A percentile compares a stretch with the other conserved stretches of the same genome.
These are phyloP conservation scores for Drosophila pectinifera DNA, from an alignment of 1,140 invertebrate genomes.

Conservation along the genomic window DNA sequence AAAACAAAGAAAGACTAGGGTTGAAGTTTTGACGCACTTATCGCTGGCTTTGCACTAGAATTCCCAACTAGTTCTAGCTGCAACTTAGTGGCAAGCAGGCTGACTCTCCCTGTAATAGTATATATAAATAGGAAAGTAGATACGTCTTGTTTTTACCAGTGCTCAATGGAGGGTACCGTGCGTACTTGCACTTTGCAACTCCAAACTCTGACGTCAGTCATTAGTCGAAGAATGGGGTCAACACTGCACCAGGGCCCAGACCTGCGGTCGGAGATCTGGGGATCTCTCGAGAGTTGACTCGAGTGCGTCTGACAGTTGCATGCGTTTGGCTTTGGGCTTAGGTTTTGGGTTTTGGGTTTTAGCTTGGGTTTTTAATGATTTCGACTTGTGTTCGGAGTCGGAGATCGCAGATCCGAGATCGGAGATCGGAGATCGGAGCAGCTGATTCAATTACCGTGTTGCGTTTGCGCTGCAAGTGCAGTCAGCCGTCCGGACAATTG, in stretches of 20 bases:
- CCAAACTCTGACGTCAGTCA: slow-evolving; percentile 32
- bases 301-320: slow-evolving; percentile 39
- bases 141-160: slow-evolving; percentile 1
- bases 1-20: no score
- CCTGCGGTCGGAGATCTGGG: background rate
- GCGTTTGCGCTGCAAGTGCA: slow-evolving; percentile 30
- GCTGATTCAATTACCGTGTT: slow-evolving; percentile 44
- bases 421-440: slow-evolving; percentile 19
- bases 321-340: slow-evolving; percentile 31
- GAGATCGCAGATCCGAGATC: slow-evolving; percentile 13
- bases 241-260: slow-evolving; percentile 42
- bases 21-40: no score
- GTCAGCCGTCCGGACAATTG: slow-evolving; percentile 48
- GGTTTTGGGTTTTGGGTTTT: background rate
- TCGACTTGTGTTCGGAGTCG: slow-evolving; percentile 10
- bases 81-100: no score
- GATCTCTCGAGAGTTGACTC: slow-evolving; percentile 17
- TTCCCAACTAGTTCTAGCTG: no score
- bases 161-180: background rate
- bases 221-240: slow-evolving; percentile 66
- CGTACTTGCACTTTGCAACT: slow-evolving; percentile 4
- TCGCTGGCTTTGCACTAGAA: no score
- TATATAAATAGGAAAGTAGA: no score
- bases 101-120: no score
- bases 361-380: slow-evolving; percentile 19